These are phyloP conservation scores for Dicrurus megarhynchus DNA, from an alignment of 2,113 vertebrate genomes.

Conservation along the genomic window DNA sequence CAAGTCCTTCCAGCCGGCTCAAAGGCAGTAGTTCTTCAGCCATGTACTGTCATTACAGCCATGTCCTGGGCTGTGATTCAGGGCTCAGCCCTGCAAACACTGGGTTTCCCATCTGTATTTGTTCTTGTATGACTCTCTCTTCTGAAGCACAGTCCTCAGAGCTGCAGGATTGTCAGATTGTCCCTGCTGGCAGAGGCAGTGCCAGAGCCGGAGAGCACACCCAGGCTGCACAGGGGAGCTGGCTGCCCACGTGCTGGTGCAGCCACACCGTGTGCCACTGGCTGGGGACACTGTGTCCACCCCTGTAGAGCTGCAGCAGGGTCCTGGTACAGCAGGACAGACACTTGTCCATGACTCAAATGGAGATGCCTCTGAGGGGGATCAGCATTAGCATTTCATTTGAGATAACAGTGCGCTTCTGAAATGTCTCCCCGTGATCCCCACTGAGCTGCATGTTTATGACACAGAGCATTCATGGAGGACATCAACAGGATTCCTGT, in stretches of 20 bases:
- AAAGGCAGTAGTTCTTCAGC: not conserved
- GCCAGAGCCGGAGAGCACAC: not conserved
- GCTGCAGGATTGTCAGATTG: not conserved
- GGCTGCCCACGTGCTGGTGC: not conserved
- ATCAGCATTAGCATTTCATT: not conserved
- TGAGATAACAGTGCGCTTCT: not conserved
- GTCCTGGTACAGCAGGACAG: not conserved
- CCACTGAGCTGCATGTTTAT: not conserved
- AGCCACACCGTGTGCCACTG: not conserved
- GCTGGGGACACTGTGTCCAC: not conserved
- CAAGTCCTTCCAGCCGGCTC: not conserved
- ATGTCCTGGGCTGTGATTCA: not conserved
- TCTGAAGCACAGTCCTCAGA: not conserved
- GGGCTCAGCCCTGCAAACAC: not conserved
- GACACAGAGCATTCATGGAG: not conserved
- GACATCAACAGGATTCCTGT: not conserved
- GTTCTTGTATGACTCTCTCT: not conserved
- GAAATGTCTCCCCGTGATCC: not conserved
- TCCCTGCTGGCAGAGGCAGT: not conserved
- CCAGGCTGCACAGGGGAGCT: not conserved
- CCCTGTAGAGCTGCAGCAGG: not conserved
- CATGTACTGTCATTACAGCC: not conserved
- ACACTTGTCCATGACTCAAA: not conserved
- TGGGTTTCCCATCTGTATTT: not conserved
- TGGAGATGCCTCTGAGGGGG: not conserved